These are phyloP conservation scores for Asarcornis scutulata DNA, from an alignment of 2,113 vertebrate genomes.

Conservation along the genomic window DNA sequence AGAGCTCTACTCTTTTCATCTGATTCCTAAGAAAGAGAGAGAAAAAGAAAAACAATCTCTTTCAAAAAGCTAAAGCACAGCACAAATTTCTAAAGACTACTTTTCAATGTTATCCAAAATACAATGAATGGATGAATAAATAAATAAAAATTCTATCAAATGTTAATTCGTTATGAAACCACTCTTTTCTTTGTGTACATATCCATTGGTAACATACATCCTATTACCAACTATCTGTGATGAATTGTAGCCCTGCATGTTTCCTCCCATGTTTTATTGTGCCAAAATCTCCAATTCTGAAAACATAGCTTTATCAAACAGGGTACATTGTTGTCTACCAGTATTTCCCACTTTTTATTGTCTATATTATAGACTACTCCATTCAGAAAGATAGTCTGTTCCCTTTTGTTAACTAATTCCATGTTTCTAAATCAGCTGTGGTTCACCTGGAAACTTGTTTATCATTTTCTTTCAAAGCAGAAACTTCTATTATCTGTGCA, in stretches of 20 bases:
- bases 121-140: neutral
- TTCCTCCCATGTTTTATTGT: neutral
- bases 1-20: neutral
- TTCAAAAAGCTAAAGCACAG: neutral
- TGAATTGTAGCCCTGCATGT: neutral
- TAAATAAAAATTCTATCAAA: neutral
- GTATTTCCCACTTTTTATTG: neutral
- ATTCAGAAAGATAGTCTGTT: neutral
- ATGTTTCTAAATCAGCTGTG: neutral
- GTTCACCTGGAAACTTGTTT: neutral
- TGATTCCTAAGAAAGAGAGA: neutral
- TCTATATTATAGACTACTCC: neutral
- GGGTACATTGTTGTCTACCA: neutral
- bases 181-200: neutral
- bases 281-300: neutral
- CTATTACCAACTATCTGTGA: neutral
- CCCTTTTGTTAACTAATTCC: neutral
- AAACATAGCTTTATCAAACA: neutral
- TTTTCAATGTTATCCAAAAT: neutral
- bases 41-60: neutral
- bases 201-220: neutral
- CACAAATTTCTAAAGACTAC: neutral
- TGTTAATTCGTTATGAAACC: neutral
- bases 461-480: neutral
- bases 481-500: neutral